A percentile compares a stretch with the other conserved stretches of the same genome.
Conservation (phyloP, 2,888 invertebrate genomes). For the Trilocha varians region DNA sequence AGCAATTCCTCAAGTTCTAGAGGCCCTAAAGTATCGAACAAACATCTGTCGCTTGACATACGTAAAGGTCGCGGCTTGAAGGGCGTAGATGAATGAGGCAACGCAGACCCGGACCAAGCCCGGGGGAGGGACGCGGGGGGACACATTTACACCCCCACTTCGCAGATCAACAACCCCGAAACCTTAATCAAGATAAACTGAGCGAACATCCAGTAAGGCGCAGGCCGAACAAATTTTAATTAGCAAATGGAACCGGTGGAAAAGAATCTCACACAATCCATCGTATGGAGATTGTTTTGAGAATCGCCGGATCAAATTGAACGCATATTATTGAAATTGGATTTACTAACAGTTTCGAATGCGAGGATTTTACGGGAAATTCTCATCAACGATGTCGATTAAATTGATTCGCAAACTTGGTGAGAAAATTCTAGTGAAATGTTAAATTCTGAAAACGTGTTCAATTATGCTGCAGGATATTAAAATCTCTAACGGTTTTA, state of each 20-base stretch:
- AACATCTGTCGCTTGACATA: conserved; percentile 40
- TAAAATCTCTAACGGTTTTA: too few relatives aligned
- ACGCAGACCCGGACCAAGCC: conserved; percentile 32
- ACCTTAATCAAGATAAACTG: conserved; percentile 57
- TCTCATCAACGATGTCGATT: too few relatives aligned
- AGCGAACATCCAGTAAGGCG: conserved; percentile 33
- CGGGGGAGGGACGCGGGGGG: conserved; percentile 16
- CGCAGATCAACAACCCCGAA: conserved; percentile 63
- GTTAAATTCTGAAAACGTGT: too few relatives aligned
- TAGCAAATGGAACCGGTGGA: conserved; percentile 28
- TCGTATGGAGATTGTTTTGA: not conserved
- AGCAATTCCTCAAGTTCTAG: too few relatives aligned
- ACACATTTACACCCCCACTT: conserved; percentile 34
- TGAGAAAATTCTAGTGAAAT: too few relatives aligned
- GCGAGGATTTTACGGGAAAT: too few relatives aligned
- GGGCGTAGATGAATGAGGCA: conserved; percentile 54
- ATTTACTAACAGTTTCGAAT: too few relatives aligned
- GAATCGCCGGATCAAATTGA: not conserved
- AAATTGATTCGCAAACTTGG: too few relatives aligned
- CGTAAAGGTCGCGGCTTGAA: conserved; percentile 57
- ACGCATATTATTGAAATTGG: too few relatives aligned
- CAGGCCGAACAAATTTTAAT: conserved; percentile 39
- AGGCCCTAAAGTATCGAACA: conserved; percentile 19
- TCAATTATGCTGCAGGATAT: too few relatives aligned
- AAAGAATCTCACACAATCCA: not conserved